phyloP scores from a whole-genome alignment of 2,113 vertebrate species.

The Bos taurus region DNA sequence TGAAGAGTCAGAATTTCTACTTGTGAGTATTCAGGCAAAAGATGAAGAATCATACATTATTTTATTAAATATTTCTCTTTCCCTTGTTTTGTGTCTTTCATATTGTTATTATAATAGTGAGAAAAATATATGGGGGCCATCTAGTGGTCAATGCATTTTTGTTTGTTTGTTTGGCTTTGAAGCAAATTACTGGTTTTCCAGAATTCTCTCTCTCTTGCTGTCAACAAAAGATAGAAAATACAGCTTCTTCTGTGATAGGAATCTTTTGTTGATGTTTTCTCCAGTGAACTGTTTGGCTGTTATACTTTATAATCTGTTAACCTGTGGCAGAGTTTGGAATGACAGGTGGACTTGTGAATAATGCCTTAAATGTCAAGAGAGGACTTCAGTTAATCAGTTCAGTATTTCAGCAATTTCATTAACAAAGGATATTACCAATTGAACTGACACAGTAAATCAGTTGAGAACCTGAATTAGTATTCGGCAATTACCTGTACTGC shows the following conservation, averaged over 20 bases:
- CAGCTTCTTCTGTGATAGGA: background rate
- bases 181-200: background rate
- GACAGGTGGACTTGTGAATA: background rate
- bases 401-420: background rate
- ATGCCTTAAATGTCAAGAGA: background rate
- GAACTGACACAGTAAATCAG: background rate
- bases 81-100: background rate
- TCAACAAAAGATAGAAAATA: background rate
- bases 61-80: background rate
- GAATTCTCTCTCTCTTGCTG: background rate
- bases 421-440: background rate
- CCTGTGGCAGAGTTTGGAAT: background rate
- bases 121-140: conserved; percentile 28
- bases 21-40: background rate
- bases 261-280: background rate
- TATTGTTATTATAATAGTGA: background rate
- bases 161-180: background rate
- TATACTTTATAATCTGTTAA: background rate
- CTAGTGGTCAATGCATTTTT: conserved; percentile 19
- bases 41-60: background rate
- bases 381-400: background rate
- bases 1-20: background rate
- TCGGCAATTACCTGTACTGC: background rate
- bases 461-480: background rate
- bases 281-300: background rate